Conservation (phyloP, 2,888 invertebrate genomes). For the Nysson spinosus region DNA sequence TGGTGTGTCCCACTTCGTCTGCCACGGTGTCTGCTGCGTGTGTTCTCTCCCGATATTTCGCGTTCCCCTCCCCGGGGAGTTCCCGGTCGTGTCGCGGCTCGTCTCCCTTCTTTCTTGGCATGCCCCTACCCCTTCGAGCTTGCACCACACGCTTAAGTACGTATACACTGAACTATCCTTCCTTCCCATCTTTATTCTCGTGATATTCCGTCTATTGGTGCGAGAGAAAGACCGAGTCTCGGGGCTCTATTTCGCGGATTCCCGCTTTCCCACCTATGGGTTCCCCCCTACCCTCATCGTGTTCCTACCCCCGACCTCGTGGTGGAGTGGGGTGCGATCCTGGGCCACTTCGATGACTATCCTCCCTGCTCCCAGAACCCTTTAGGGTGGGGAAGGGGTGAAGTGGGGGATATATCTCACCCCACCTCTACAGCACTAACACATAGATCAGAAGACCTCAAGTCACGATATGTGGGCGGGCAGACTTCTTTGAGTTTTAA, state of each 20-base stretch:
- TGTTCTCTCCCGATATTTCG: slow-evolving; percentile 69
- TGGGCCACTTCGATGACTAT: slow-evolving; percentile 64
- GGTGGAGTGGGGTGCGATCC: slow-evolving; percentile 72
- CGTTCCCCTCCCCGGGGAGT: slow-evolving; percentile 65
- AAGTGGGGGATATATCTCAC: slow-evolving; percentile 60
- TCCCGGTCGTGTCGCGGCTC: slow-evolving; percentile 60
- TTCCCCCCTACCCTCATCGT: slow-evolving; percentile 60
- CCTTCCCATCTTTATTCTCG: slow-evolving; percentile 61
- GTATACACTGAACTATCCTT: slow-evolving; percentile 46
- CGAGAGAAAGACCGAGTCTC: slow-evolving; percentile 48
- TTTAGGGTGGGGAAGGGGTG: slow-evolving; percentile 63
- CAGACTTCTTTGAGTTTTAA: slow-evolving; percentile 13
- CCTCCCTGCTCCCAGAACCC: slow-evolving; percentile 65
- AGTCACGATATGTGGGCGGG: slow-evolving; percentile 36
- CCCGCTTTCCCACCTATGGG: slow-evolving; percentile 70
- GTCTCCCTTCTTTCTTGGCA: slow-evolving; percentile 73
- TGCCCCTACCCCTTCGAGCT: slow-evolving; percentile 66
- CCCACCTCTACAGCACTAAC: slow-evolving; percentile 48
- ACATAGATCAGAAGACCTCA: slow-evolving; percentile 34
- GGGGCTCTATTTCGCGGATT: slow-evolving; percentile 67
- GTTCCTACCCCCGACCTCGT: slow-evolving; percentile 64
- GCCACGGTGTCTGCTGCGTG: slow-evolving; percentile 61
- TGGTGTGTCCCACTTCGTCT: slow-evolving; percentile 68
- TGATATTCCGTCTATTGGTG: slow-evolving; percentile 41
- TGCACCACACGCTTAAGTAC: slow-evolving; percentile 35